A percentile compares a stretch with the other conserved stretches of the same genome.
Conservation (phyloP, 30 jellyfish, hydroid and myxozoan genomes). For the Aurelia aurita region DNA sequence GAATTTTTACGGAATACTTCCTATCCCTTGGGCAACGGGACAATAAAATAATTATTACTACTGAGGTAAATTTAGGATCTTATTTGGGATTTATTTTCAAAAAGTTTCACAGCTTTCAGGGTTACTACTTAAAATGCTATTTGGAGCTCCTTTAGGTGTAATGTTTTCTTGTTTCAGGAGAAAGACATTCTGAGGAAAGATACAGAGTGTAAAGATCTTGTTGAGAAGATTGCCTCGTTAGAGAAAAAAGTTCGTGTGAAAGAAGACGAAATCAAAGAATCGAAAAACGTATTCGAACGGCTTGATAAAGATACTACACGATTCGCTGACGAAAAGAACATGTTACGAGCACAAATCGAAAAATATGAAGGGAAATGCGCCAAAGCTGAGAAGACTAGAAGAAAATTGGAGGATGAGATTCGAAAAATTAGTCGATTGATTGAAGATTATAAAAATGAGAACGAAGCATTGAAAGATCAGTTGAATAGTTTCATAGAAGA, state of each 20-base stretch:
- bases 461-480: slow-evolving; percentile 65
- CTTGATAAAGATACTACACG: slow-evolving; percentile 30
- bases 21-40: too few species aligned
- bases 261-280: slow-evolving; percentile 60
- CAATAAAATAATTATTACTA: too few species aligned
- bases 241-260: slow-evolving; percentile 36
- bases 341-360: slow-evolving; percentile 60
- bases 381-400: slow-evolving; percentile 52
- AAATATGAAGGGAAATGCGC: slow-evolving; percentile 60
- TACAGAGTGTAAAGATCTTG: slow-evolving; percentile 53
- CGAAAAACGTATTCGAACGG: slow-evolving; percentile 35
- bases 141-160: not conserved
- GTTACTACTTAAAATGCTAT: not conserved
- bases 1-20: too few species aligned
- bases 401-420: slow-evolving; percentile 65
- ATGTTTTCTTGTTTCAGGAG: slow-evolving; percentile 49
- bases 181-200: slow-evolving; percentile 70
- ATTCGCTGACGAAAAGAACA: slow-evolving; percentile 70
- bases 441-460: slow-evolving; percentile 54
- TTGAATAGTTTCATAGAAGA: slow-evolving; percentile 80
- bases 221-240: slow-evolving; percentile 21
- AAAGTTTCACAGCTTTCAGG: too few species aligned
- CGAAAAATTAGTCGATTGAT: slow-evolving; percentile 22
- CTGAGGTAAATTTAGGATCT: too few species aligned
- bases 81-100: too few species aligned